These are phyloP conservation scores for Crioceris asparagi DNA, from an alignment of 2,888 invertebrate species.

Conservation along the genomic window DNA sequence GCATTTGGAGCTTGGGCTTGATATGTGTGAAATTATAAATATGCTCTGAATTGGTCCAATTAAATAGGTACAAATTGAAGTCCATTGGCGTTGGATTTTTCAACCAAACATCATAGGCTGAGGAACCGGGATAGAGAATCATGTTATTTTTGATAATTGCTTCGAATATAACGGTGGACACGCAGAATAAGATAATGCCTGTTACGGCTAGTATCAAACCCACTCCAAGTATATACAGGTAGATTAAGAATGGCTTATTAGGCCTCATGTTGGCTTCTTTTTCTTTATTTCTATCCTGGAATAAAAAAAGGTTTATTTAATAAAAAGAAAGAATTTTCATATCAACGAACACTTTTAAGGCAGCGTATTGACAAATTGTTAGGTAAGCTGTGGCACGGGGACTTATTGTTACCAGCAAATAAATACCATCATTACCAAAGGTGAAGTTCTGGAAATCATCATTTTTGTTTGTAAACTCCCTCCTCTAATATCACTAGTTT, in stretches of 20 bases:
- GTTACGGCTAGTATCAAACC: slow-evolving; percentile 15
- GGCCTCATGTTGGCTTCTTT: slow-evolving; percentile 17
- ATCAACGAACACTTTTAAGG: too few relatives aligned
- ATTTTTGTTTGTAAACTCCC: too few relatives aligned
- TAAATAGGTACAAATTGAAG: slow-evolving; percentile 62
- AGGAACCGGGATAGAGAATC: slow-evolving; percentile 48
- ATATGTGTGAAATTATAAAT: slow-evolving; percentile 41
- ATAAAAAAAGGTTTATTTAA: slow-evolving; percentile 2
- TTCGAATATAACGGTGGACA: slow-evolving; percentile 18
- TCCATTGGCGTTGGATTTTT: slow-evolving; percentile 51
- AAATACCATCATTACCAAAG: too few relatives aligned
- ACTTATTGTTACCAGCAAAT: too few relatives aligned
- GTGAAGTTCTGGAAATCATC: too few relatives aligned
- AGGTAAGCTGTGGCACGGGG: too few relatives aligned
- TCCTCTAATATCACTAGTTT: too few relatives aligned
- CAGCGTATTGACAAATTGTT: too few relatives aligned
- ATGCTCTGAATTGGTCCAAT: slow-evolving; percentile 69
- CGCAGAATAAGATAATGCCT: slow-evolving; percentile 19
- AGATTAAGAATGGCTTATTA: slow-evolving; percentile 12
- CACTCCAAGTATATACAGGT: slow-evolving; percentile 14
- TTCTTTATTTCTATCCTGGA: slow-evolving; percentile 10
- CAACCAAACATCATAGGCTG: slow-evolving; percentile 59
- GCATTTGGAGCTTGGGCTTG: slow-evolving; percentile 45
- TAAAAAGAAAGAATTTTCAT: too few relatives aligned
- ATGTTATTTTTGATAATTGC: slow-evolving; percentile 39